Base-by-base conservation (phyloP, 2,797 vertebrate species). In the Sebastes hopkinsi region DNA sequence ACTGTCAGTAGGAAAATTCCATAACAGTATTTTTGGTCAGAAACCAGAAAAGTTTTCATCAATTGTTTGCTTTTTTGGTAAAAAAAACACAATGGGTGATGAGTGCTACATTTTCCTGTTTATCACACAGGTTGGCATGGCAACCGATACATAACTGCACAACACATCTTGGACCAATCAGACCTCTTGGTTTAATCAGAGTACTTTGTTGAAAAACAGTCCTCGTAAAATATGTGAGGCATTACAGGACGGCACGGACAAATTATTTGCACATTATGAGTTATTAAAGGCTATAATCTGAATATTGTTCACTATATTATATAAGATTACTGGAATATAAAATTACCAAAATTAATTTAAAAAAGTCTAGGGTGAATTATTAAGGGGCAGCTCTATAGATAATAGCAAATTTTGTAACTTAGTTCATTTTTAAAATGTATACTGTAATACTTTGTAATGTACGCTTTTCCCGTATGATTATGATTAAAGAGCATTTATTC, bases 111-210 rank as follows among this genome's bases (percentile, higher is more conserved):
- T 79, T 72, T 83, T 79, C 61, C 72, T 75, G 68, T 81, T 87
- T 85, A 84, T 75, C 36, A 65, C 61, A 42, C 65, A 29, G 23
- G 61, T 78, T 76, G 79, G 34, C 78, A 75, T 66, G 36, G 66
- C 27, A 79, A 76, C 81, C 2, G 9, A 62, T 82, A 69, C 75
- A 88, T 77, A 80, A 79, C 78, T 79, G 16, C 68, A 62, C 68
- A 67, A 72, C 83, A 87, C 77, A 88, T 87, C 79, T 87, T 87
- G 70, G 73, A 88, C 58, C 75, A 81, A 83, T 88, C 83, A 84
- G 65, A 80, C 67, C 1, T 6, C 23, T 66, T 5, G 69, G 56
- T 74, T 67, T 46, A 69, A 34, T 83, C 12, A 20, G 23, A 74
- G 73, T 30, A 23, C 34, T 75, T 56, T 80, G 62, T 56, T 72